A percentile compares a stretch with the other conserved stretches of the same genome.
Evolutionary conservation across 2,797 vertebrate species (phyloP).

Genomic region (Taeniopygia guttata): DNA sequence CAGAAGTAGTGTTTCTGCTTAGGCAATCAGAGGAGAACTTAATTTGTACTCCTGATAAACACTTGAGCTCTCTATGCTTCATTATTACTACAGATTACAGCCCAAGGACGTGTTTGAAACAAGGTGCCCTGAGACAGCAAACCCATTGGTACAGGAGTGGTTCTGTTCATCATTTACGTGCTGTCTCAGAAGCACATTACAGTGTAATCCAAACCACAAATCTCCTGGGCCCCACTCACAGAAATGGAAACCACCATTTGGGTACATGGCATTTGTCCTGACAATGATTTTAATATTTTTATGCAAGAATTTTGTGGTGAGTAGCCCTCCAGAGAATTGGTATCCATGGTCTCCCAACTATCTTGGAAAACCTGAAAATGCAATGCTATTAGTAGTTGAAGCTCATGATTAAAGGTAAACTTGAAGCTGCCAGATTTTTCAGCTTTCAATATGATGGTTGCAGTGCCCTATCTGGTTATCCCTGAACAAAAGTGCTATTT

Average conservation of each 20-base stretch:
- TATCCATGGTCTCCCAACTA: neutral
- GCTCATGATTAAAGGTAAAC: neutral
- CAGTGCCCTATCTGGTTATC: neutral
- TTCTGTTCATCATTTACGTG: neutral
- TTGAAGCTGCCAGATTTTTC: neutral
- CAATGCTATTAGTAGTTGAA: neutral
- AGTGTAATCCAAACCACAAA: neutral
- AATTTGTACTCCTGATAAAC: constrained; percentile 27
- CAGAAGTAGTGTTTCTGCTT: constrained; percentile 24
- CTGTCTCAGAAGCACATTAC: neutral
- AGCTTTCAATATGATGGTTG: neutral
- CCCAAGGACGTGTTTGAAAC: constrained; percentile 11
- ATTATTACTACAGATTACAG: neutral
- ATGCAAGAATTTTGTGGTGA: neutral
- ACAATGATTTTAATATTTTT: neutral
- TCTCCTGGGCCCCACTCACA: neutral
- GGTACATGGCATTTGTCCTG: neutral
- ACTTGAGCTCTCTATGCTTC: neutral
- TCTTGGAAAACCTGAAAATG: neutral
- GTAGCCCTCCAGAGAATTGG: neutral
- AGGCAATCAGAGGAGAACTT: constrained; percentile 25
- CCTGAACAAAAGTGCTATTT: neutral
- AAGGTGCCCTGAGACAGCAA: neutral
- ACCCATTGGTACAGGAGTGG: neutral
- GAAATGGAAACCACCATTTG: neutral